phyloP scores from a whole-genome alignment of 2,797 vertebrate species.

The Mallotus villosus region DNA sequence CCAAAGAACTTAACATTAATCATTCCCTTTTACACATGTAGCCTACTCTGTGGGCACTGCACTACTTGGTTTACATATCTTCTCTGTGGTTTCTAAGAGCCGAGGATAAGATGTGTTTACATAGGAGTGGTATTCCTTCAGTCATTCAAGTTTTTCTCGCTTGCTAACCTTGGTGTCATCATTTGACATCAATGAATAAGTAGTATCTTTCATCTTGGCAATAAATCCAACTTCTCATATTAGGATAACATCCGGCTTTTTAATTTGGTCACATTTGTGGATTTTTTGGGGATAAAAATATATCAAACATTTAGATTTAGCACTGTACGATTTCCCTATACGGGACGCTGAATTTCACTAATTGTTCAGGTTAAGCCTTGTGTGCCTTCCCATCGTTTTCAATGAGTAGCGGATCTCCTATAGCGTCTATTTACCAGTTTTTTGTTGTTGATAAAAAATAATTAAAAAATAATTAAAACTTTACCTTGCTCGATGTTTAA shows the following conservation, averaged over 20 bases:
- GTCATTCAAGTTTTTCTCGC: slow-evolving; percentile 63
- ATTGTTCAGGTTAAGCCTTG: not conserved
- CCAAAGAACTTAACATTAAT: no score
- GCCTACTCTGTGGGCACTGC: no score
- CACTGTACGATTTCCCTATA: not conserved
- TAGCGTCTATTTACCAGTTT: not conserved
- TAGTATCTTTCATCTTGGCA: not conserved
- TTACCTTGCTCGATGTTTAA: slow-evolving; percentile 45
- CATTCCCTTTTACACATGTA: no score
- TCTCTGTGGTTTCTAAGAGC: not conserved
- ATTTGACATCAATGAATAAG: not conserved
- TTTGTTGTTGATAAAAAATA: not conserved
- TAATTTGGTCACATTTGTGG: no score
- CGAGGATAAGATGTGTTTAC: slow-evolving; percentile 8
- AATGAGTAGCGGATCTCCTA: not conserved
- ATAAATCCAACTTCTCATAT: no score
- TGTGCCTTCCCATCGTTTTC: not conserved
- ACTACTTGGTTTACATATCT: no score
- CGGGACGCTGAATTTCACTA: not conserved
- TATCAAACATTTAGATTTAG: not conserved
- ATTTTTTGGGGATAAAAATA: no score
- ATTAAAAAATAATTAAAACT: slow-evolving; percentile 3
- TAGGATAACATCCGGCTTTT: no score
- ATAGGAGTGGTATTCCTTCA: not conserved
- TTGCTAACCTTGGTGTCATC: not conserved